These are phyloP conservation scores for Vireo altiloquus DNA, from an alignment of 2,113 vertebrate genomes.

Conservation along the genomic window DNA sequence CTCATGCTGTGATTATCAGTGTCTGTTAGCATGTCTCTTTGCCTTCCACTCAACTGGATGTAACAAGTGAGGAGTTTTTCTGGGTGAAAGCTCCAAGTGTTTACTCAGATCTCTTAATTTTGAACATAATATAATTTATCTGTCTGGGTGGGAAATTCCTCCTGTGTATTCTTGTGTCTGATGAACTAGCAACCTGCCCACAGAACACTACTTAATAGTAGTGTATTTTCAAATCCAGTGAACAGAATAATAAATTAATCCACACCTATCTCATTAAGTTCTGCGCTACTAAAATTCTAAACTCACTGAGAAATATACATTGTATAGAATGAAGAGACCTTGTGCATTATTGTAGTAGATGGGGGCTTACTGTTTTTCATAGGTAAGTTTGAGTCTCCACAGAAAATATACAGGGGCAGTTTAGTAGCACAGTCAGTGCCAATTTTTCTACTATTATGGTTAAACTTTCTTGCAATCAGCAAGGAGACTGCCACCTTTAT, in stretches of 20 bases:
- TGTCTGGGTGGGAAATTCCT: neutral
- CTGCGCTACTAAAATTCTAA: neutral
- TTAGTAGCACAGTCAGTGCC: neutral
- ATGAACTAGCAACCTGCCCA: neutral
- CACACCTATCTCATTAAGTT: neutral
- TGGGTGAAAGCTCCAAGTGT: neutral
- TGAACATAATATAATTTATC: neutral
- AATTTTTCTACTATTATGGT: neutral
- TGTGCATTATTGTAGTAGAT: neutral
- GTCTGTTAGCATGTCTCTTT: neutral
- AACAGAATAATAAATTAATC: neutral
- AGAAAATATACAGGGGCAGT: neutral
- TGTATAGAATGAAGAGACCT: neutral
- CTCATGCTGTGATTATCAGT: neutral
- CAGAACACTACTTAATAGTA: neutral
- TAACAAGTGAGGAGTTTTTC: neutral
- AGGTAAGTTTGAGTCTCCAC: neutral
- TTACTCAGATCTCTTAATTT: neutral
- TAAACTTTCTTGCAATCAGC: neutral
- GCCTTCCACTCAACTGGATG: neutral
- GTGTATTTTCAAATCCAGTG: neutral
- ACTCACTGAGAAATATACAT: neutral
- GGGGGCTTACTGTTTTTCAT: neutral
- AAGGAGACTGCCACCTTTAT: neutral
- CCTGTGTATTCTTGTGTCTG: neutral